phyloP scores from a whole-genome alignment of 2,113 vertebrate genomes.

The Misgurnus anguillicaudatus region DNA sequence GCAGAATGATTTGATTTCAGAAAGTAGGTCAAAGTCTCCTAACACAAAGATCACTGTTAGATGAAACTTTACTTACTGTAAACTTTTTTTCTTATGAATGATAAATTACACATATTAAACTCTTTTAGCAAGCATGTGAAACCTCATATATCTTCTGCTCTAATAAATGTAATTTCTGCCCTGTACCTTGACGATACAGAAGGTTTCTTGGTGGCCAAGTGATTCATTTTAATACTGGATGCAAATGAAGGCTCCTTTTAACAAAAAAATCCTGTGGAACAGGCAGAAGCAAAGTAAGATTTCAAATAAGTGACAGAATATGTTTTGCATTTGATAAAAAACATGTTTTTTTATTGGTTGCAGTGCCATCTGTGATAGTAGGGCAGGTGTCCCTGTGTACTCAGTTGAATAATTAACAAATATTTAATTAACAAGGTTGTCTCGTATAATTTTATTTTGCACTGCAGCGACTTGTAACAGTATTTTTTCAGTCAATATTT shows the following conservation, averaged over 20 bases:
- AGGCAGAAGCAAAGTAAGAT: background rate
- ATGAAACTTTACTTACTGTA: background rate
- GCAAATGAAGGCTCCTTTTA: background rate
- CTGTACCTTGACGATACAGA: constrained; percentile 7
- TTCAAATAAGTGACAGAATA: constrained; percentile 9
- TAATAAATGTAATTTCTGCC: background rate
- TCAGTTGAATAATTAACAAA: background rate
- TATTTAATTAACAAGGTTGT: background rate
- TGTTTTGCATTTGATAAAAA: background rate
- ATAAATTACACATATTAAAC: background rate
- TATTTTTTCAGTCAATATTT: background rate
- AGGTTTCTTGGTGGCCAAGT: background rate
- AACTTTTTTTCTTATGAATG: constrained; percentile 3
- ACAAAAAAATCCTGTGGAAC: constrained; percentile 24
- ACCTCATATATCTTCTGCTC: background rate
- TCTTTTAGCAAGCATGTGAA: background rate
- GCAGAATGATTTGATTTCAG: background rate
- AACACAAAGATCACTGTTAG: background rate
- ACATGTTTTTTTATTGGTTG: background rate
- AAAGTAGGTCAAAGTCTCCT: constrained; percentile 39
- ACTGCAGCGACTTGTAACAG: background rate
- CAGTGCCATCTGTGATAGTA: background rate
- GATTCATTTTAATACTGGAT: background rate
- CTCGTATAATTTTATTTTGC: background rate
- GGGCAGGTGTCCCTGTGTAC: background rate